Evolutionary conservation across 2,888 invertebrate genomes (phyloP).

Genomic region (Theristus sp.): DNA sequence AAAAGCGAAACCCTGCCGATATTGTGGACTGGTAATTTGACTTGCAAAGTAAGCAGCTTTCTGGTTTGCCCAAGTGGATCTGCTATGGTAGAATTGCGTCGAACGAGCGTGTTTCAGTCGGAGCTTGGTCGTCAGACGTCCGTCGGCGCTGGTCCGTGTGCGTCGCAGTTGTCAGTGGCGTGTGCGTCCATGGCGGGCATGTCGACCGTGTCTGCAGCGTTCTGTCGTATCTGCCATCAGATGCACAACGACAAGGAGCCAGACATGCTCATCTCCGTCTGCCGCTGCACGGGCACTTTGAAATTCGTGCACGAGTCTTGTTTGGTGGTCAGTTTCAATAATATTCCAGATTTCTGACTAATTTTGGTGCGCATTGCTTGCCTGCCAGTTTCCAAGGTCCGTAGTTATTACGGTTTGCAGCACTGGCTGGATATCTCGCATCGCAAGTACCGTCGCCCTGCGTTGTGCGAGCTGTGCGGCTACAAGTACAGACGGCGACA

Average conservation of each 20-base stretch:
- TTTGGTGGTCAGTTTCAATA: slow-evolving; percentile 1
- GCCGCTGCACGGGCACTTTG: slow-evolving; percentile 6
- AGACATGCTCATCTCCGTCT: slow-evolving; percentile 3
- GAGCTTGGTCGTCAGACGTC: no score
- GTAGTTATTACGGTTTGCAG: slow-evolving; percentile 27
- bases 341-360: no score
- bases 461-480: slow-evolving; percentile 39
- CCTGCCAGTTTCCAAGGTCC: no score
- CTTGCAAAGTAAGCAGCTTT: no score
- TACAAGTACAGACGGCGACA: slow-evolving; percentile 38
- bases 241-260: neutral
- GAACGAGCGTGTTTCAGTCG: no score
- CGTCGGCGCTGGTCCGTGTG: no score
- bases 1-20: no score
- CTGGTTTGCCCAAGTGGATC: no score
- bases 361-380: no score
- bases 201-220: neutral
- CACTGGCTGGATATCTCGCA: slow-evolving; percentile 39
- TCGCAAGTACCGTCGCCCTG: slow-evolving; percentile 34
- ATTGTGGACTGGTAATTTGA: no score
- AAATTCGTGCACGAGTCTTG: slow-evolving; percentile 4
- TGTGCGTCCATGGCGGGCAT: neutral
- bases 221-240: slow-evolving; percentile 8
- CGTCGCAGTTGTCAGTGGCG: neutral
- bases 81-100: no score